Base-by-base conservation (phyloP, 2,113 vertebrate genomes). In the Ctenodactylus gundi region DNA sequence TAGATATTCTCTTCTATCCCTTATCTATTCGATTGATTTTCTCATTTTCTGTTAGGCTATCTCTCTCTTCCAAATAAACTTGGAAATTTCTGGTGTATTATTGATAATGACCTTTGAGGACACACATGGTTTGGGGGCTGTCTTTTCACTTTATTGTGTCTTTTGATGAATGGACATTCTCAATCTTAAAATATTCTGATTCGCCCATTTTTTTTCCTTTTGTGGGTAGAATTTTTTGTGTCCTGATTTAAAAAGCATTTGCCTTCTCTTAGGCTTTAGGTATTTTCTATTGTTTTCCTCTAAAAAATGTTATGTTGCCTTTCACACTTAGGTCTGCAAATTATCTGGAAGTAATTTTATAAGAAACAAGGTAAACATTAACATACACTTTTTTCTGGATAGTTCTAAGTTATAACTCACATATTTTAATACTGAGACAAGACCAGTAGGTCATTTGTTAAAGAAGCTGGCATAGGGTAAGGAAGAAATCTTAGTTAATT, bases 251-350 rank as follows among this genome's bases (percentile, higher is more conserved):
- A 76, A 78, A 14, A 78, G 39, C 7, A 25, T 68, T 77, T 78
- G 44, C 44, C 31, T 82, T n/a, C 34, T 87, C 44, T 8, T 44
- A 57, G 34, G 7, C 17, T 23, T 65, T 36, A 67, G 23, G 53
- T 78, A 72, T 36, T 94, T 94, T 72, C 65, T 94, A 20, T 20
- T 75, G 34, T 41, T 91, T 64, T 81, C n/a, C n/a, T 84, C 27
- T 70, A 44, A 84, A 88, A 58, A 12, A n/a, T 3, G 7, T 44
- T 88, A 46, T 41, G 53, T 27, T 77, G 8, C 46, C 18, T 80
- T 55, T 87, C 41, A 51, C 10, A 51, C 49, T 41, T 75, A n/a
- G 21, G 11, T 49, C 65, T 77, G 41, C 5, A 44, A 36, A 70
- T 46, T 81, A 51, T 21, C 23, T 75, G 17, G n/a, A 80, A 83